Percentiles rank a stretch among this genome's conserved stretches.
These are phyloP conservation scores for Cyprinodon diabolis DNA, from an alignment of 2,797 vertebrate species.

Conservation along the genomic window DNA sequence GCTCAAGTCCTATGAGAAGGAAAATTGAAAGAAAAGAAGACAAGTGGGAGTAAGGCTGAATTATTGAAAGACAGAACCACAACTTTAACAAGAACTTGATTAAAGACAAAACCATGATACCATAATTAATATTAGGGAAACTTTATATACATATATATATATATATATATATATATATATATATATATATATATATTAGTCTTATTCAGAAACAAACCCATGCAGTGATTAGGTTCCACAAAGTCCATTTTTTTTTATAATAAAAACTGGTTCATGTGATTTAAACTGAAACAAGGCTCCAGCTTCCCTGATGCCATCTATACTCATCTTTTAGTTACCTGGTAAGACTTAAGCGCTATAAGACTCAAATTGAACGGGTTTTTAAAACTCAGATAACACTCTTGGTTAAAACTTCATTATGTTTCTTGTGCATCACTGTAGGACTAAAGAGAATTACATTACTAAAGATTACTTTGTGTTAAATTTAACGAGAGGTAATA, in stretches of 20 bases:
- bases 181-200: too few species aligned
- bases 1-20: slow-evolving; percentile 72
- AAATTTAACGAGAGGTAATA: neutral
- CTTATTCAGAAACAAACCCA: neutral
- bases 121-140: neutral
- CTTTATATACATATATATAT: too few species aligned
- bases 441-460: neutral
- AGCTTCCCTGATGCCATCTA: too few species aligned
- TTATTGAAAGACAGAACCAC: slow-evolving; percentile 52
- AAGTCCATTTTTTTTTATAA: too few species aligned
- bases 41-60: slow-evolving; percentile 67
- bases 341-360: neutral
- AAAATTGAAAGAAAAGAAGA: slow-evolving; percentile 72
- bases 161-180: too few species aligned
- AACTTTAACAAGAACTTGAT: slow-evolving; percentile 40
- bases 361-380: neutral
- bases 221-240: too few species aligned
- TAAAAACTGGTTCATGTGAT: too few species aligned
- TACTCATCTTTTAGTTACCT: too few species aligned
- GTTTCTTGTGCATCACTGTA: neutral
- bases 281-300: too few species aligned
- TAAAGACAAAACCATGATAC: neutral
- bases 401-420: neutral
- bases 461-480: neutral
- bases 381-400: neutral